Evolutionary conservation across 2,113 vertebrate species (phyloP).

Genomic region (Hiodon tergisus): DNA sequence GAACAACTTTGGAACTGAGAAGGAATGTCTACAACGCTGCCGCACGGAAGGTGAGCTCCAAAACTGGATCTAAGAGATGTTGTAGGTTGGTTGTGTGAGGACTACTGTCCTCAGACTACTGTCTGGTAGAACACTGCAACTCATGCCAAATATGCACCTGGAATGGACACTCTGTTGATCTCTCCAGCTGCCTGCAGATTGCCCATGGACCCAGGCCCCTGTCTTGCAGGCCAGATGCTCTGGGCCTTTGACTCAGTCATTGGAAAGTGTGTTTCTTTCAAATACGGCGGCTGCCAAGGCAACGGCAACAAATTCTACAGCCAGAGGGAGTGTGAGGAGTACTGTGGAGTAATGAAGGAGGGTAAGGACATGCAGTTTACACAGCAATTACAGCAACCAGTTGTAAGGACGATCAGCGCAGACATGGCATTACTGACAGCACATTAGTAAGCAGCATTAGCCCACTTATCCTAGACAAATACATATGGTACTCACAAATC

Average conservation of each 20-base stretch:
- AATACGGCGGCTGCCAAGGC: constrained; percentile 67
- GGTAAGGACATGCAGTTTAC: constrained; percentile 54
- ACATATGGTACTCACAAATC: too few species aligned
- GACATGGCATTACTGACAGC: too few species aligned
- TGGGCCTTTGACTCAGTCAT: constrained; percentile 72
- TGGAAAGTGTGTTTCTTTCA: constrained; percentile 74
- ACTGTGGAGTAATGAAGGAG: constrained; percentile 67
- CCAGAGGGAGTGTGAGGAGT: constrained; percentile 88
- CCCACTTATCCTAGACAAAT: too few species aligned
- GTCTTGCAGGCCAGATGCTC: constrained; percentile 35
- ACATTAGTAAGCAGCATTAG: too few species aligned
- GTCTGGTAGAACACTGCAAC: too few species aligned
- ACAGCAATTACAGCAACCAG: background rate
- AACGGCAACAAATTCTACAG: constrained; percentile 92
- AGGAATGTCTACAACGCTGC: constrained; percentile 85
- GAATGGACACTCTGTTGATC: background rate
- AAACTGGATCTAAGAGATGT: too few species aligned
- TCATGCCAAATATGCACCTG: too few species aligned
- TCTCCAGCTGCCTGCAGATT: constrained; percentile 80
- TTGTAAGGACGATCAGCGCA: too few species aligned
- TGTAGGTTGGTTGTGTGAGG: background rate
- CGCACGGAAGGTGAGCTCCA: constrained; percentile 74
- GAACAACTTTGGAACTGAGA: constrained; percentile 81
- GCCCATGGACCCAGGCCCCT: constrained; percentile 62
- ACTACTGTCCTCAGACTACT: background rate